Conservation (phyloP, 1,140 invertebrate genomes). For the Megalopta genalis region DNA sequence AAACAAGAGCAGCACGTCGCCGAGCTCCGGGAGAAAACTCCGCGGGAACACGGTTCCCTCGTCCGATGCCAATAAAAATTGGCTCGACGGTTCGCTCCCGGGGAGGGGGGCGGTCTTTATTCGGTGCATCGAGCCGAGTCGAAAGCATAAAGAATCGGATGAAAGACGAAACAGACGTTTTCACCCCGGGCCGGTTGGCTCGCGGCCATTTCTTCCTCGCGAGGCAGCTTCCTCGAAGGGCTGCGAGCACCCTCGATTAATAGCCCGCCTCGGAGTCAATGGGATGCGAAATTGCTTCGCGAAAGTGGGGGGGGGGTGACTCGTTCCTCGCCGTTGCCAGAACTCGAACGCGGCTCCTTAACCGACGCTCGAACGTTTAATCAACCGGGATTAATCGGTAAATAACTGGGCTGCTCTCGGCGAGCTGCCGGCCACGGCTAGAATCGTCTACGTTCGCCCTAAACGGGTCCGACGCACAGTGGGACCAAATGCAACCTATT, state of each 20-base stretch:
- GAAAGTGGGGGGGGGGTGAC: neutral
- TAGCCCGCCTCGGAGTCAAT: constrained; percentile 26
- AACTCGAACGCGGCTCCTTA: neutral
- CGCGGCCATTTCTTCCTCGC: constrained; percentile 4
- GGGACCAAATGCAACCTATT: too few relatives aligned
- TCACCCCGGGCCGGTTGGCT: neutral
- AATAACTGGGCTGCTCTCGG: neutral
- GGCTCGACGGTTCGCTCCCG: neutral
- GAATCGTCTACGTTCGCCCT: neutral
- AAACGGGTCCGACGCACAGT: too few relatives aligned
- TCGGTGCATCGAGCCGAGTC: neutral
- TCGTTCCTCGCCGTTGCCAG: neutral
- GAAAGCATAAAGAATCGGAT: neutral
- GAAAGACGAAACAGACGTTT: constrained; percentile 9
- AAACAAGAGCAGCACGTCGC: neutral
- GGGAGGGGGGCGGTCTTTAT: neutral
- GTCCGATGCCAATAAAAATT: constrained; percentile 24
- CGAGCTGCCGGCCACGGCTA: too few relatives aligned
- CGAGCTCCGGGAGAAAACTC: neutral
- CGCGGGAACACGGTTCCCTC: neutral
- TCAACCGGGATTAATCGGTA: constrained; percentile 12
- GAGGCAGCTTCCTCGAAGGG: neutral
- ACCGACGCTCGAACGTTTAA: neutral
- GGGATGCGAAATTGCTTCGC: constrained; percentile 33
- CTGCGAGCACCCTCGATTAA: constrained; percentile 28